Evolutionary conservation across 2,888 invertebrate genomes (phyloP).

Genomic region (Julus scanicus): DNA sequence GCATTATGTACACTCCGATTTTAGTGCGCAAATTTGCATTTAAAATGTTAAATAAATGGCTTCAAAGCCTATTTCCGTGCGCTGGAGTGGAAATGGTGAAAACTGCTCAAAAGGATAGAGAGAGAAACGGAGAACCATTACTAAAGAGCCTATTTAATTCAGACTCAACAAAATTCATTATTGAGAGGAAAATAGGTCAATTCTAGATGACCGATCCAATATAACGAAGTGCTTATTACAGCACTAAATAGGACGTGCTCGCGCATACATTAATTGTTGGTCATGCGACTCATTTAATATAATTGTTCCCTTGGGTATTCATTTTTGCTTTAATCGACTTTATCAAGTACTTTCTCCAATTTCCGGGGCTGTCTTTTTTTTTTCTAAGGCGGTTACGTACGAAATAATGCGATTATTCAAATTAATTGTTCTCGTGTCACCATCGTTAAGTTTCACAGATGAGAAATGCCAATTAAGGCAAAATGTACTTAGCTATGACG

Average conservation of each 20-base stretch:
- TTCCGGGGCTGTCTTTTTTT: neutral
- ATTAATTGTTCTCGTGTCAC: constrained; percentile 11
- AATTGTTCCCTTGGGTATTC: constrained; percentile 9
- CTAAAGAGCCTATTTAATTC: neutral
- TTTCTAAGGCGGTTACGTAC: neutral
- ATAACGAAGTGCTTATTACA: neutral
- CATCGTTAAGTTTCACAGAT: neutral
- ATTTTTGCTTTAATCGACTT: neutral
- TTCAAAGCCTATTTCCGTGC: neutral
- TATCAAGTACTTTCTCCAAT: neutral
- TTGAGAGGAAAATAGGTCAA: neutral
- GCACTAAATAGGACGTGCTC: neutral
- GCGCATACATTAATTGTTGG: neutral
- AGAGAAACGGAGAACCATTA: neutral
- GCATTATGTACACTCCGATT: neutral
- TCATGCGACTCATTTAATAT: neutral
- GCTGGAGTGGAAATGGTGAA: neutral
- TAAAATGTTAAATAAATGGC: neutral
- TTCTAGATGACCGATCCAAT: neutral
- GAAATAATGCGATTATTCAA: constrained; percentile 10
- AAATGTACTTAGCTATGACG: neutral
- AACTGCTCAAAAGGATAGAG: neutral
- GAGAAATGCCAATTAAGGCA: neutral
- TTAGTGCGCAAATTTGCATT: neutral
- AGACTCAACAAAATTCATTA: neutral